Base-by-base conservation (phyloP, 2,888 invertebrate species). In the Sipunculus nudus region DNA sequence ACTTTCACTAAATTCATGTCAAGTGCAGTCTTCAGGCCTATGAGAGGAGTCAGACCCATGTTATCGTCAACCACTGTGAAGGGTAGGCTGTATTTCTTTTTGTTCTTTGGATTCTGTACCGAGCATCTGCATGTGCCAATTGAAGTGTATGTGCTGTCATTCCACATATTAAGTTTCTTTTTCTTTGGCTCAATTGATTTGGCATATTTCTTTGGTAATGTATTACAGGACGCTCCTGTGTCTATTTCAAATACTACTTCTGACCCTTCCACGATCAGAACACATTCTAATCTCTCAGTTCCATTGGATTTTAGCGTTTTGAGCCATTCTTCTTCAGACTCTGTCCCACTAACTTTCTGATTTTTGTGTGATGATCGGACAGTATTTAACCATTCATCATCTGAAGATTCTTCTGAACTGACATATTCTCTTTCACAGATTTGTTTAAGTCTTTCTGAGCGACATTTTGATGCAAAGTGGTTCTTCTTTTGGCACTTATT, bases 191-290 rank as follows among this genome's bases (percentile, higher is more conserved):
- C n/a, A n/a, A n/a, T n/a, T 2, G n/a, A 23, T 19, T 13, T 4
- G 19, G 32, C 50, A 43, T 58, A 53, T 41, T 54, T 47, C n/a
- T 16, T 32, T 16, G 55, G 59, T 13, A 64, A 23, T 13, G 43
- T 43, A 29, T 54, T 63, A 6, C 41, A 29, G n/a, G 58, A 29
- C 23, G 65, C 41, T 16, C 62, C 62, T 13, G 57, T 63, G 25
- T 62, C 63, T n/a, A 54, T 26, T 25, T 61, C 48, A 43, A 62
- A 61, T 21, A 19, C 41, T 5, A 59, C 61, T 32, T 25, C 6
- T 1, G 32, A 13, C 8, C 35, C 26, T 5, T 52, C 32, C 16
- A 49, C 41, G 13, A 58, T 8, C 31, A 61, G 38, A n/a, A n/a
- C n/a, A 32, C 31, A 50, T 41, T 25, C 38, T n/a, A n/a, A n/a